phyloP scores from a whole-genome alignment of 2,797 vertebrate genomes.

The Anniella stebbinsi region DNA sequence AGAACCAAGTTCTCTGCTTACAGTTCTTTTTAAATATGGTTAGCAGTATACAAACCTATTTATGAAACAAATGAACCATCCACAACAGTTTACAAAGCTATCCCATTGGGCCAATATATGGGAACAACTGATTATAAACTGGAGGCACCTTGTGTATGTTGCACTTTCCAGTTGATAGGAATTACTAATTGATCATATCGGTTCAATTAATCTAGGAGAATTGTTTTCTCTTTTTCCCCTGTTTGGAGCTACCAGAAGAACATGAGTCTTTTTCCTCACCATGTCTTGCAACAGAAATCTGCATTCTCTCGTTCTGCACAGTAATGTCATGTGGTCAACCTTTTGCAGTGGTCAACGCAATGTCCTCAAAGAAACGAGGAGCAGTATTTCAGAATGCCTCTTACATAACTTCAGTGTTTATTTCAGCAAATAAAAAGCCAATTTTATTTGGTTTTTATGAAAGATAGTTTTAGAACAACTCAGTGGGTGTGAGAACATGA shows the following conservation, averaged over 20 bases:
- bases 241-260: not conserved
- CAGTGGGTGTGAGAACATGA: constrained; percentile 74
- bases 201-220: not conserved
- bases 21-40: too few species aligned
- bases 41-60: too few species aligned
- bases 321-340: not conserved
- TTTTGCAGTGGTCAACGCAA: constrained; percentile 7
- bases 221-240: not conserved
- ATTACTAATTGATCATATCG: not conserved
- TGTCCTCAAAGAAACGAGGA: constrained; percentile 36
- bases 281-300: not conserved
- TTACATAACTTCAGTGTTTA: constrained; percentile 63
- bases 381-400: constrained; percentile 57
- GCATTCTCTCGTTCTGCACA: constrained; percentile 3
- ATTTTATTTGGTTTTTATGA: constrained; percentile 70
- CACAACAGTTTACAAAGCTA: not conserved
- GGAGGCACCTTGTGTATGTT: not conserved
- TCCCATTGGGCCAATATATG: not conserved
- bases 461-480: constrained; percentile 74
- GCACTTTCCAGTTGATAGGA: not conserved
- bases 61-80: too few species aligned
- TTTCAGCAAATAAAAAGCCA: constrained; percentile 63
- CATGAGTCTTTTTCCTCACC: not conserved
- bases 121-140: not conserved
- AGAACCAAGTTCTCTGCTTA: not conserved